Conservation (phyloP, 2,888 invertebrate genomes). For the Hydropsyche betteni region DNA sequence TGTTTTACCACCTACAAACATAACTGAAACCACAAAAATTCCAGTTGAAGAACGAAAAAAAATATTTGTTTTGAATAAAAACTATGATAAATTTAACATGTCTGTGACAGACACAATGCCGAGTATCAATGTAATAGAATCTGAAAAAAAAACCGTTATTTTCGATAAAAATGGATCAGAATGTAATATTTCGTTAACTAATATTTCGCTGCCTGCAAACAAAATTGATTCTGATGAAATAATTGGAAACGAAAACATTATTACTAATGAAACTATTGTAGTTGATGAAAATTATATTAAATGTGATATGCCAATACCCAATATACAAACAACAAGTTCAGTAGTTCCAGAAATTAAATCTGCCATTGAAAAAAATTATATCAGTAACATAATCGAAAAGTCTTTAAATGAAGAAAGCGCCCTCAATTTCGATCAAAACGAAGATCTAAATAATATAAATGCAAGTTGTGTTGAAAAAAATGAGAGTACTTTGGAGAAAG, state of each 20-base stretch:
- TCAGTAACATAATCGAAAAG: too few species aligned
- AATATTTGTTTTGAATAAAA: slow-evolving; percentile 7
- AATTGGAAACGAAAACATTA: background rate
- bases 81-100: background rate
- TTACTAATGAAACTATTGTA: slow-evolving; percentile 24
- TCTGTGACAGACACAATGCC: slow-evolving; percentile 16
- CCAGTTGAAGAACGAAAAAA: background rate
- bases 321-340: background rate
- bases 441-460: too few species aligned
- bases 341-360: slow-evolving; percentile 5
- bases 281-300: slow-evolving; percentile 16
- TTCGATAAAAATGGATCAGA: slow-evolving; percentile 32
- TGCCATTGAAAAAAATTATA: too few species aligned
- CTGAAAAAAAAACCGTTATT: slow-evolving; percentile 32
- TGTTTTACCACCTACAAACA: background rate
- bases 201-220: background rate
- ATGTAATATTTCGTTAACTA: slow-evolving; percentile 38
- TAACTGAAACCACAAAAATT: background rate
- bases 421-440: too few species aligned
- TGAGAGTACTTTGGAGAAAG: too few species aligned
- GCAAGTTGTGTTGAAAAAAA: too few species aligned
- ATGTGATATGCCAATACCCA: background rate
- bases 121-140: background rate
- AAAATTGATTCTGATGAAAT: background rate
- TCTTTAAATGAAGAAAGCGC: too few species aligned